Conservation (phyloP, 2,113 vertebrate genomes). For the Strix uralensis region DNA sequence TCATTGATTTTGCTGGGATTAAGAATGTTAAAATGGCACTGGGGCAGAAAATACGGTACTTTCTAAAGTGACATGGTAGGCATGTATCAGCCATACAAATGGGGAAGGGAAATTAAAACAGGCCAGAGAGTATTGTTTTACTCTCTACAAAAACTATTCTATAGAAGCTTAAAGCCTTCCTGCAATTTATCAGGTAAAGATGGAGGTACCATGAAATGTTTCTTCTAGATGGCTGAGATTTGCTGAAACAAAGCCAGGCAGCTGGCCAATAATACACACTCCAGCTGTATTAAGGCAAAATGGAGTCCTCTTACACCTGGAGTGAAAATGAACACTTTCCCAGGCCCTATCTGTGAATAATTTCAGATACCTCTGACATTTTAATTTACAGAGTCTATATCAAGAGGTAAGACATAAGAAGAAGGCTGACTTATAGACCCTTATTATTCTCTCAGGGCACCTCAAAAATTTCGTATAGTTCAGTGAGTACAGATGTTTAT, state of each 20-base stretch:
- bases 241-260: not conserved
- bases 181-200: not conserved
- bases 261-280: not conserved
- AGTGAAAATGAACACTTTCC: not conserved
- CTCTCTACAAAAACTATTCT: not conserved
- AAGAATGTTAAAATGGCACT: conserved; percentile 1
- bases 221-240: not conserved
- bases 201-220: not conserved
- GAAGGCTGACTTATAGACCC: not conserved
- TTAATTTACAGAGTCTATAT: not conserved
- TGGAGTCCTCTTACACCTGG: not conserved
- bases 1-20: conserved; percentile 38
- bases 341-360: not conserved
- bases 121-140: not conserved
- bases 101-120: not conserved
- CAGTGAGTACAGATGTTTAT: not conserved
- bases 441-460: not conserved
- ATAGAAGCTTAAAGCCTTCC: not conserved
- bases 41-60: conserved; percentile 38
- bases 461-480: not conserved
- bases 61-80: not conserved
- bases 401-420: not conserved
- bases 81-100: not conserved
- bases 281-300: not conserved
- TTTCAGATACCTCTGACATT: not conserved